Evolutionary conservation across 30 jellyfish, hydroid and myxozoan genomes (phyloP), one percentile per base, ranked within the genome.

Genomic region (Phacellophora camtschatica): DNA sequence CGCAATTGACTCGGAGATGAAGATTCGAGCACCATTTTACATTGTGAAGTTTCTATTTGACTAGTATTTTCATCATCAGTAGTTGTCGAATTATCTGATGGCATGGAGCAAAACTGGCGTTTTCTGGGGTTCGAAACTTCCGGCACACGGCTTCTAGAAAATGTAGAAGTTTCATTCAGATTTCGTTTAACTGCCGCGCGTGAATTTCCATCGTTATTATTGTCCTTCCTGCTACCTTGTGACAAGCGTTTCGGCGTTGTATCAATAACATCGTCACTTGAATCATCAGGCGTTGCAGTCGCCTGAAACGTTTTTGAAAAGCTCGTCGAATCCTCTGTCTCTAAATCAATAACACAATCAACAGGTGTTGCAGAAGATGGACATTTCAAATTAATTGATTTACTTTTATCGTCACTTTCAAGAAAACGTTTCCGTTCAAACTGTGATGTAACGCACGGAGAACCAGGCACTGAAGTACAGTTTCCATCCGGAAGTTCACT

Each of bases 401-500:
- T n/a, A n/a, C n/a, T 1, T 27, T 25, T 13, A 1, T 41, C 70
- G 25, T 30, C 30, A 13, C 49, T 54, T 1, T 3, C 23, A 18
- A 33, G 3, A 13, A 24, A 24, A 5, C 12, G 59, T 25, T 36
- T 57, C 7, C 77, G 76, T 25, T 53, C 87, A 34, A 37, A 51
- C 41, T 74, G 87, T n/a, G 77, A 51, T 13, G 77, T 68, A 33
- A 78, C 82, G 22, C 90, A 78, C n/a, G 90, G 90, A 1, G 90
- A 78, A 11, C 31, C 74, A 9, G 90, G 90, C 19, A 29, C 74
- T 20, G 53, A n/a, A 3, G 29, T 8, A 28, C 16, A 19, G 29
- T 25, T 15, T 49, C 22, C 22, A 12, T 49, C 16, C 64, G n/a
- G 64, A 25, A 49, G 12, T 12, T 49, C 64, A 12, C 64, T 16